phyloP scores from a whole-genome alignment of 2,797 vertebrate genomes.

The Eurystomus glaucurus region DNA sequence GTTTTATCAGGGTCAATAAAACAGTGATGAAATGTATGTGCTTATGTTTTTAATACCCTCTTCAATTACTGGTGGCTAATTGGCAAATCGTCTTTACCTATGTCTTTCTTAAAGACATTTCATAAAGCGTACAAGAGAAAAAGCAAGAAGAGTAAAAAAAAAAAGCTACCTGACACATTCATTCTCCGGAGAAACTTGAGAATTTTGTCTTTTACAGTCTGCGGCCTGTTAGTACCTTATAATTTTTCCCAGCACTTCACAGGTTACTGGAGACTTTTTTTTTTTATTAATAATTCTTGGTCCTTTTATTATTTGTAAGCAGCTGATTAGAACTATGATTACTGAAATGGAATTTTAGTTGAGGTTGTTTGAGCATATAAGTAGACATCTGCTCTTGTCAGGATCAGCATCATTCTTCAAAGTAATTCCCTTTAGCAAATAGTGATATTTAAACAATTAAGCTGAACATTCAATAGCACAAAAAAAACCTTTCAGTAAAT shows the following conservation, averaged over 20 bases:
- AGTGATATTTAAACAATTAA: background rate
- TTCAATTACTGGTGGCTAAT: background rate
- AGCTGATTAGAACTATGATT: background rate
- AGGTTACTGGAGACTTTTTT: background rate
- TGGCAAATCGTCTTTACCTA: background rate
- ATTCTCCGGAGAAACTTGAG: background rate
- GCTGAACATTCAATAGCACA: background rate
- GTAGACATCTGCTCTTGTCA: background rate
- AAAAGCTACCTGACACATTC: background rate
- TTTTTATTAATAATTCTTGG: background rate
- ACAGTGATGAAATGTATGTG: background rate
- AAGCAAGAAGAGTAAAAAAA: background rate
- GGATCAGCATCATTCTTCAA: background rate
- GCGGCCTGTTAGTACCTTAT: background rate
- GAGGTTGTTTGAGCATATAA: background rate
- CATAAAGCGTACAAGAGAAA: background rate
- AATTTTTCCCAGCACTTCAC: background rate
- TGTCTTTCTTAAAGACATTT: background rate
- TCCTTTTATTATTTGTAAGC: background rate
- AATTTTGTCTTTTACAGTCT: background rate
- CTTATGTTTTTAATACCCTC: background rate
- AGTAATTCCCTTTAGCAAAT: conserved; percentile 1
- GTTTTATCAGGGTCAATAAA: background rate
- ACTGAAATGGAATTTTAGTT: background rate
- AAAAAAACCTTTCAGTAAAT: background rate